Conservation (phyloP, 2,113 vertebrate species). For the Tupaia chinensis region DNA sequence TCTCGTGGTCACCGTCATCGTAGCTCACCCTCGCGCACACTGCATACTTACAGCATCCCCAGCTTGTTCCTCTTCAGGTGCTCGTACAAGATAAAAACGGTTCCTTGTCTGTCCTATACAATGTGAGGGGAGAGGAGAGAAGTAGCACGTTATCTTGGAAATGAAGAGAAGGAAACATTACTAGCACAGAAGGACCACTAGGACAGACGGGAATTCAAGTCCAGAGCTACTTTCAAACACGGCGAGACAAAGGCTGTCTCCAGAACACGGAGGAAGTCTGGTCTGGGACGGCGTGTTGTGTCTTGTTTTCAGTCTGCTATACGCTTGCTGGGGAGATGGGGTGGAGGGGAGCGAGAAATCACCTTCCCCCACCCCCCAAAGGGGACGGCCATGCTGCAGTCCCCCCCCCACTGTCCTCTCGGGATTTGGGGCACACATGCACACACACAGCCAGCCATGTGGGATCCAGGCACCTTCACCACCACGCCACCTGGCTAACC, state of each 20-base stretch:
- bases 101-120: slow-evolving; percentile 88
- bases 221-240: background rate
- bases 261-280: background rate
- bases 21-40: background rate
- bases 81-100: slow-evolving; percentile 87
- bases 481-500: too few relatives aligned
- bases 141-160: slow-evolving; percentile 50
- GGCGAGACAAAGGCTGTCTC: background rate
- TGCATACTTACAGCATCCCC: slow-evolving; percentile 89
- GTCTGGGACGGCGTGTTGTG: background rate
- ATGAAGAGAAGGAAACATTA: slow-evolving; percentile 34
- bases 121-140: slow-evolving; percentile 62
- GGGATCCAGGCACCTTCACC: too few relatives aligned
- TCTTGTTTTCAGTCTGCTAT: too few relatives aligned
- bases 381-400: too few relatives aligned
- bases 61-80: slow-evolving; percentile 83
- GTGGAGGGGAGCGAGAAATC: too few relatives aligned
- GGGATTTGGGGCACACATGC: too few relatives aligned
- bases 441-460: too few relatives aligned
- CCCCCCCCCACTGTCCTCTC: too few relatives aligned
- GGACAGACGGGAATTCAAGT: slow-evolving; percentile 12
- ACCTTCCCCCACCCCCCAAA: too few relatives aligned
- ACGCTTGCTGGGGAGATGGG: too few relatives aligned
- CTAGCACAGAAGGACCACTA: background rate
- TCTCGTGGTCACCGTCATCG: background rate